Base-by-base conservation (phyloP, 92 coral and sea anemone species). In the Desmophyllum pertusum region DNA sequence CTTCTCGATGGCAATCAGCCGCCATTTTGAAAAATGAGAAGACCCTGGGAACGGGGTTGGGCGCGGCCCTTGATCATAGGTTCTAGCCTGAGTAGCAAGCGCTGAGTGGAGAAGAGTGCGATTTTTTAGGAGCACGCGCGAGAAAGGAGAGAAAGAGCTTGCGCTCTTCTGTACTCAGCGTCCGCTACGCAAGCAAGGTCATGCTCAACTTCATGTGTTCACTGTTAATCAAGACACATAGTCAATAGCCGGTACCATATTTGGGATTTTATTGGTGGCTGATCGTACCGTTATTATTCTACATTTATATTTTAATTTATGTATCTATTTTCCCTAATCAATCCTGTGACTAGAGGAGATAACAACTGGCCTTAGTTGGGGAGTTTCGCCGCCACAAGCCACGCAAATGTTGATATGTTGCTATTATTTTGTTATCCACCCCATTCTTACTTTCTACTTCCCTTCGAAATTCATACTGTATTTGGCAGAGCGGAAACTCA, bases 231-330 rank as follows among this genome's bases (percentile, higher is more conserved):
- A 67, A 19, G 21, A 67, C 66, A 80, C 67, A 37, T 5, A 46
- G 10, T 1, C 48, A 15, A 35, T 35, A 15, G 52, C 52, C 86
- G 86, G 86, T 83, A 83, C 86, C 86, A 72, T 29, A 38, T 33
- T 18, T 72, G 68, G 78, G 70, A 75, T 75, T 84, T 84, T 84
- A 84, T 76, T 84, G 82, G 87, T 84, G 87, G 86, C 81, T 84
- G 3, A 74, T 75, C 63, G 87, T 84, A 84, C 81, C 81, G 87
- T 40, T 59, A 82, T 82, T 71, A 42, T 52, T 30, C 86, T 82
- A 82, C 70, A 71, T 70, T 82, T 39, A 73, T 30, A 40, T 41
- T 53, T 29, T n/a, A n/a, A 51, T 55, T 82, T 72, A 10, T 42
- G 9, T 19, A 37, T 11, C 11, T 4, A 29, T 67, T 73, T 82